Evolutionary conservation across 2,888 invertebrate species (phyloP).

Genomic region (Lithophane socia): DNA sequence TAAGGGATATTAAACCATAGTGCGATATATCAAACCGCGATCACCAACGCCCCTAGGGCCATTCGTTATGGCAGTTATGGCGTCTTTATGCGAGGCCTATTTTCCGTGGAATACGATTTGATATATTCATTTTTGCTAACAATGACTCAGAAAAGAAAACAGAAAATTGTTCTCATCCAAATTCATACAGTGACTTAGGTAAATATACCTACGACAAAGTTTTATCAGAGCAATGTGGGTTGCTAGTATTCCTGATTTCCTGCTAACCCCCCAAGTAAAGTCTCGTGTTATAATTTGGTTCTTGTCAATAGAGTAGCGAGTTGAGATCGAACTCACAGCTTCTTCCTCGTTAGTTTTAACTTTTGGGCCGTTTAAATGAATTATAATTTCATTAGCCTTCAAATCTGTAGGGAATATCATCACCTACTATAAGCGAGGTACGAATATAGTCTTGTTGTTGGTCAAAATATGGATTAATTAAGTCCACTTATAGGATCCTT

Average conservation of each 20-base stretch:
- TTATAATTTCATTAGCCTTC: neutral
- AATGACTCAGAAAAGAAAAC: conserved; percentile 25
- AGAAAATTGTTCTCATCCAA: neutral
- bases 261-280: too few species aligned
- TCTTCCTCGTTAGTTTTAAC: neutral
- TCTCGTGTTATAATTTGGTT: neutral
- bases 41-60: conserved; percentile 42
- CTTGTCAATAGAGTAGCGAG: neutral
- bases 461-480: conserved; percentile 41
- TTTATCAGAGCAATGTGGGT: neutral
- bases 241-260: neutral
- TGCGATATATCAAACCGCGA: conserved; percentile 52
- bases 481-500: conserved; percentile 16
- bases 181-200: conserved; percentile 3
- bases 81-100: conserved; percentile 57
- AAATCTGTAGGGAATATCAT: neutral
- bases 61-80: conserved; percentile 54
- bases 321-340: neutral
- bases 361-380: neutral
- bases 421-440: neutral
- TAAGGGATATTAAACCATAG: conserved; percentile 36
- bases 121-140: conserved; percentile 45
- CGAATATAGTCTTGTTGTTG: neutral
- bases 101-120: conserved; percentile 39
- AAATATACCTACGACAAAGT: neutral